phyloP scores from a whole-genome alignment of 2,888 invertebrate genomes.

The Agrilus biguttatus region DNA sequence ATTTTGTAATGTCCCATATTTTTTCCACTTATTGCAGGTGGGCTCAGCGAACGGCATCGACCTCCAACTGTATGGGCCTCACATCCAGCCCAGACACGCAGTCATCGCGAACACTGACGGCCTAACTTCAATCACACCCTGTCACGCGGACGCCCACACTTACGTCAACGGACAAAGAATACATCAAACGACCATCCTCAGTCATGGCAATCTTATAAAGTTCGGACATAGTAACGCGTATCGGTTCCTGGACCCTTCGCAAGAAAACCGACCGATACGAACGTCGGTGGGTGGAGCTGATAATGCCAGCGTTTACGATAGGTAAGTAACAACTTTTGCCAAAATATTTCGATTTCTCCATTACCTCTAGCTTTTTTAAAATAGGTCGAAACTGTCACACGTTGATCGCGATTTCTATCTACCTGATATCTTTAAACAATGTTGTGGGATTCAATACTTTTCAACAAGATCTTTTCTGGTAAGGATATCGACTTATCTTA shows the following conservation, averaged over 20 bases:
- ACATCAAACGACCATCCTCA: conserved; percentile 79
- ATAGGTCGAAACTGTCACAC: no score
- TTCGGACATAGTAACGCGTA: conserved; percentile 78
- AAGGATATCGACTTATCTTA: no score
- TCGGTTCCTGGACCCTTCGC: conserved; percentile 70
- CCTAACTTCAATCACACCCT: conserved; percentile 85
- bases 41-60: conserved; percentile 66
- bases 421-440: no score
- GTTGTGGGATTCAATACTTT: no score
- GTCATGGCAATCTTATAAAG: conserved; percentile 74
- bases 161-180: conserved; percentile 89
- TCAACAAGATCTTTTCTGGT: no score
- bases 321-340: conserved; percentile 35
- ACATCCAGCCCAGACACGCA: conserved; percentile 89
- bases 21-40: conserved; percentile 32
- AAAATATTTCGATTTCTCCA: no score
- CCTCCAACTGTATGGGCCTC: conserved; percentile 73
- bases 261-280: conserved; percentile 65
- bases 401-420: no score
- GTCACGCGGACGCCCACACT: conserved; percentile 84
- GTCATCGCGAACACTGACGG: conserved; percentile 84
- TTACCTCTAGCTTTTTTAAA: no score
- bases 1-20: no score
- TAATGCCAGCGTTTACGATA: conserved; percentile 68
- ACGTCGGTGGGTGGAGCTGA: conserved; percentile 37